Evolutionary conservation across 92 coral and sea anemone species (phyloP).

Genomic region (Metridium senile): DNA sequence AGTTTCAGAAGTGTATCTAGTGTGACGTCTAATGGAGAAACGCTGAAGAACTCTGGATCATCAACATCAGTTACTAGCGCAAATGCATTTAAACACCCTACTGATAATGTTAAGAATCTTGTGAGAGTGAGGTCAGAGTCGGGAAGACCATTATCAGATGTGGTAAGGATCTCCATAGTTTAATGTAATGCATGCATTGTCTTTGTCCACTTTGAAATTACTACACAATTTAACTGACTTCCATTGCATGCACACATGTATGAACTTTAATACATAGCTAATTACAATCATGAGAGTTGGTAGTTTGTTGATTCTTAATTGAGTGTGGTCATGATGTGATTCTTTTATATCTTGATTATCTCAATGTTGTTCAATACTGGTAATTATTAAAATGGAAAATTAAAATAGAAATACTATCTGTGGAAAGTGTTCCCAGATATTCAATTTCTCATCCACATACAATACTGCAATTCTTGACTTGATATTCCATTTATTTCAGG

Average conservation of each 20-base stretch:
- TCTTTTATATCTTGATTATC: too few species aligned
- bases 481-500: constrained; percentile 40
- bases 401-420: too few species aligned
- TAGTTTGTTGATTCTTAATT: too few species aligned
- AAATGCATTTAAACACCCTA: constrained; percentile 46
- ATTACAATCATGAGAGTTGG: too few species aligned
- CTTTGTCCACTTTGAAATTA: neutral
- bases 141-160: constrained; percentile 91
- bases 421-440: too few species aligned
- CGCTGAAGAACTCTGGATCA: constrained; percentile 75
- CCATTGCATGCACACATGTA: too few species aligned
- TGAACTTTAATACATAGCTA: too few species aligned
- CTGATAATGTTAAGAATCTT: constrained; percentile 39
- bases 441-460: neutral
- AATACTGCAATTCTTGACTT: neutral
- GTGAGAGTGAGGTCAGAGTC: constrained; percentile 75
- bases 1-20: constrained; percentile 89
- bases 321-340: too few species aligned
- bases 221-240: too few species aligned
- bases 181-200: neutral
- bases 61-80: constrained; percentile 75
- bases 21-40: constrained; percentile 73
- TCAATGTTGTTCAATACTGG: too few species aligned
- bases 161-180: constrained; percentile 46
- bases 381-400: too few species aligned